phyloP scores from a whole-genome alignment of 2,888 invertebrate species.

The Nemotelus pantherinus region DNA sequence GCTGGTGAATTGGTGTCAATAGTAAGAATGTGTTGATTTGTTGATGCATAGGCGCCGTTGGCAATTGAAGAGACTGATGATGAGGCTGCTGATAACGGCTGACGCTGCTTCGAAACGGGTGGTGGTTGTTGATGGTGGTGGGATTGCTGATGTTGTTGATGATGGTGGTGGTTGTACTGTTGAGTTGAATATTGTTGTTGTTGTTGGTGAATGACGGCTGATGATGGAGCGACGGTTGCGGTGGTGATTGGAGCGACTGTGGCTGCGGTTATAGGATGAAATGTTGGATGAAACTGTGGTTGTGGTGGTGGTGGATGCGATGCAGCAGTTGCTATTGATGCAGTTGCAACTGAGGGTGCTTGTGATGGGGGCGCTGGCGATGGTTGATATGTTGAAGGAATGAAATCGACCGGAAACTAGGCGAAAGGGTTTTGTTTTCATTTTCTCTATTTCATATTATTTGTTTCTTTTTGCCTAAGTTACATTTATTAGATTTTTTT shows the following conservation, averaged over 20 bases:
- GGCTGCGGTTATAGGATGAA: constrained; percentile 41
- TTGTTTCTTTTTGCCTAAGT: constrained; percentile 9
- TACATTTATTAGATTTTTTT: constrained; percentile 5
- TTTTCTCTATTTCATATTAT: constrained; percentile 32
- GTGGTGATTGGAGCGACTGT: constrained; percentile 16
- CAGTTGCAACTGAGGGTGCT: constrained; percentile 43
- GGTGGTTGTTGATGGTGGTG: constrained; percentile 20
- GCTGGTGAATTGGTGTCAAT: constrained; percentile 47
- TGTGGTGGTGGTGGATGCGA: constrained; percentile 43
- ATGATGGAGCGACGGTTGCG: not conserved
- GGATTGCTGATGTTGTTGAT: not conserved
- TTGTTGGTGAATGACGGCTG: constrained; percentile 37
- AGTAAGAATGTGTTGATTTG: constrained; percentile 48
- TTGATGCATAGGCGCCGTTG: constrained; percentile 39
- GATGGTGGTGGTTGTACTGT: not conserved
- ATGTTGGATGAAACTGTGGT: constrained; percentile 45
- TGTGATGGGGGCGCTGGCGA: constrained; percentile 47
- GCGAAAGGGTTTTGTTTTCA: constrained; percentile 47
- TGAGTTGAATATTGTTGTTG: constrained; percentile 26
- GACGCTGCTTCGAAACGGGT: constrained; percentile 3
- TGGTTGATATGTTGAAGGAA: constrained; percentile 52
- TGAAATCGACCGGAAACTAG: constrained; percentile 61
- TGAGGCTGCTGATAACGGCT: constrained; percentile 1
- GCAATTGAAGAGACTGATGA: not conserved
- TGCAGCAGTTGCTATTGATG: constrained; percentile 47